Evolutionary conservation across 35 echinoderm and acorn worm species (phyloP).

Genomic region (Lytechinus variegatus): DNA sequence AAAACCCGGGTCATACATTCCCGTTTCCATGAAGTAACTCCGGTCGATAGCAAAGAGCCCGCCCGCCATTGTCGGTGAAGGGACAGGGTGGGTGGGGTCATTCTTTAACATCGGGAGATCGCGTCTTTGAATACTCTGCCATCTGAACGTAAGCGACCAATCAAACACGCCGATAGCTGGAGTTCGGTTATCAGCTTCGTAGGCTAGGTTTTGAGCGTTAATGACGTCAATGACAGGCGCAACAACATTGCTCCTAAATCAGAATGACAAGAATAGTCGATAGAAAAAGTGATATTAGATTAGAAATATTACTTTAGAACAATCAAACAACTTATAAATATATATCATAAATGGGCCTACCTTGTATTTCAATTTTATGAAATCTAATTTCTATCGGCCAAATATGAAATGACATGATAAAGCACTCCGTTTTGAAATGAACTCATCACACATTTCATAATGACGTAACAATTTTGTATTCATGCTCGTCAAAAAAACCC

Average conservation of each 20-base stretch:
- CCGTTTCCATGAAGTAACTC: slow-evolving; percentile 48
- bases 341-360: no score
- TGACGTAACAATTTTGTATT: no score
- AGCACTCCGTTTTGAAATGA: no score
- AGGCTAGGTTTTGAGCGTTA: slow-evolving; percentile 40
- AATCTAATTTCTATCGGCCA: no score
- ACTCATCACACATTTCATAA: no score
- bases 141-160: slow-evolving; percentile 44
- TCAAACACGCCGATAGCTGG: slow-evolving; percentile 52
- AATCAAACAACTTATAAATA: not conserved
- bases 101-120: not conserved
- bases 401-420: no score
- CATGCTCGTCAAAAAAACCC: no score
- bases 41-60: slow-evolving; percentile 69
- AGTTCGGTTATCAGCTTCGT: not conserved
- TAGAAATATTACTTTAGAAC: not conserved
- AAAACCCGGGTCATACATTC: slow-evolving; percentile 64
- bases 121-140: slow-evolving; percentile 29
- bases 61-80: slow-evolving; percentile 71
- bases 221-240: slow-evolving; percentile 58
- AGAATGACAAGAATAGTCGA: not conserved
- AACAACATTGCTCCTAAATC: slow-evolving; percentile 44
- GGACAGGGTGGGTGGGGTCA: slow-evolving; percentile 60
- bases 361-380: no score
- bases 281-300: not conserved